A percentile compares a stretch with the other conserved stretches of the same genome.
Evolutionary conservation across 1,140 invertebrate genomes (phyloP).

Genomic region (Onthophagus taurus): DNA sequence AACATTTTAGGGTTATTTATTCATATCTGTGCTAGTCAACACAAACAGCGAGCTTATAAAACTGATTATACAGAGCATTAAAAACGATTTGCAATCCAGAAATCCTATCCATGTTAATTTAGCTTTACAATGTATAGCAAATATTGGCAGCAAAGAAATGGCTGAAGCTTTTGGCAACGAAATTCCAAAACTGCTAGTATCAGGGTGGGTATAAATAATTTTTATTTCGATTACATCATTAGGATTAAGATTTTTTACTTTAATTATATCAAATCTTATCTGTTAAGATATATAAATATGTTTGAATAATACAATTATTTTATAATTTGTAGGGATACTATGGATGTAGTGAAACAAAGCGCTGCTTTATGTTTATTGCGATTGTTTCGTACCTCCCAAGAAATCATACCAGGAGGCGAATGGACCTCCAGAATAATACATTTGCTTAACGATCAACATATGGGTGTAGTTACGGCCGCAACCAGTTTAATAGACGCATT

Average conservation of each 20-base stretch:
- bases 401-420: slow-evolving; percentile 94
- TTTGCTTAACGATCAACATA: slow-evolving; percentile 96
- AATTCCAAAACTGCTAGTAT: slow-evolving; percentile 96
- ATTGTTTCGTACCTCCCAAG: slow-evolving; percentile 83
- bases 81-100: slow-evolving; percentile 93
- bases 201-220: slow-evolving; percentile 57
- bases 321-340: slow-evolving; percentile 74
- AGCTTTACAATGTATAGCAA: slow-evolving; percentile 99
- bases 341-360: slow-evolving; percentile 99
- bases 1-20: slow-evolving; percentile 80
- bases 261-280: not conserved
- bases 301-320: slow-evolving; percentile 5
- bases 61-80: slow-evolving; percentile 98
- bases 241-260: slow-evolving; percentile 8
- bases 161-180: slow-evolving; percentile 97
- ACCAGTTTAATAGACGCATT: slow-evolving; percentile 96
- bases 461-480: slow-evolving; percentile 98
- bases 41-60: slow-evolving; percentile 99
- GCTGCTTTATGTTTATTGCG: slow-evolving; percentile 93
- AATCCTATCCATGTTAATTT: slow-evolving; percentile 99
- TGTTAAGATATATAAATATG: not conserved
- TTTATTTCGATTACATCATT: not conserved
- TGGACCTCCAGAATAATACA: slow-evolving; percentile 99
- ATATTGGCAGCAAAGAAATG: slow-evolving; percentile 99
- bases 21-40: slow-evolving; percentile 98